Conservation (phyloP, 2,888 invertebrate genomes). For the Acleris literana region DNA sequence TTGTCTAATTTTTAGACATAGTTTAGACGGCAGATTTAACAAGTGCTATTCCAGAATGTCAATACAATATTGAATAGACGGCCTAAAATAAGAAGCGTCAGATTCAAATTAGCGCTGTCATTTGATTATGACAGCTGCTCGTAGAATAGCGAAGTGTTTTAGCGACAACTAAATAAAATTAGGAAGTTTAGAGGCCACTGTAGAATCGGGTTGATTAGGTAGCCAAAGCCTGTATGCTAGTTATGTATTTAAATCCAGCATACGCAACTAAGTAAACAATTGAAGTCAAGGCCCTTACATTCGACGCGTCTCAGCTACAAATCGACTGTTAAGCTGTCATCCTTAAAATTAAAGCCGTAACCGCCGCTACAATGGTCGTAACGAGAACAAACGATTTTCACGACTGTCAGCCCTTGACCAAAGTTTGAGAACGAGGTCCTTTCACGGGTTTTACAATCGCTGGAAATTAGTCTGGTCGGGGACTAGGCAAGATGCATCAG, state of each 20-base stretch:
- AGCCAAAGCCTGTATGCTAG: too few species aligned
- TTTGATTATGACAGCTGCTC: too few species aligned
- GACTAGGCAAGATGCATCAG: background rate
- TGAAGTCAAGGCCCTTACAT: conserved; percentile 28
- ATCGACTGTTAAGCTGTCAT: conserved; percentile 18
- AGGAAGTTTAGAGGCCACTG: too few species aligned
- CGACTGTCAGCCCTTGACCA: conserved; percentile 31
- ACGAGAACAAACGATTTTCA: conserved; percentile 31
- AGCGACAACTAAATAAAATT: too few species aligned
- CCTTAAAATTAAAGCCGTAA: conserved; percentile 33
- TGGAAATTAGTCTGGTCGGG: conserved; percentile 6
- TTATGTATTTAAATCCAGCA: background rate
- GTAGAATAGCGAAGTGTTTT: too few species aligned
- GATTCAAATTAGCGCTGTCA: too few species aligned
- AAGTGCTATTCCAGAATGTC: too few species aligned
- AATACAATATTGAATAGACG: too few species aligned
- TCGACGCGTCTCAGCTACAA: conserved; percentile 16
- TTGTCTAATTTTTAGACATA: too few species aligned
- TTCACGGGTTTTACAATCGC: conserved; percentile 28
- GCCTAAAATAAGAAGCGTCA: too few species aligned
- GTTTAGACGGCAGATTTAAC: too few species aligned
- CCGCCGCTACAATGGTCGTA: conserved; percentile 29
- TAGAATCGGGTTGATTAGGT: too few species aligned
- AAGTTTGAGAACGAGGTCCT: conserved; percentile 35
- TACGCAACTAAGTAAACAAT: background rate